Percentiles rank a stretch among this genome's conserved stretches.
Evolutionary conservation across 2,797 vertebrate species (phyloP).

Genomic region (Eurystomus glaucurus): DNA sequence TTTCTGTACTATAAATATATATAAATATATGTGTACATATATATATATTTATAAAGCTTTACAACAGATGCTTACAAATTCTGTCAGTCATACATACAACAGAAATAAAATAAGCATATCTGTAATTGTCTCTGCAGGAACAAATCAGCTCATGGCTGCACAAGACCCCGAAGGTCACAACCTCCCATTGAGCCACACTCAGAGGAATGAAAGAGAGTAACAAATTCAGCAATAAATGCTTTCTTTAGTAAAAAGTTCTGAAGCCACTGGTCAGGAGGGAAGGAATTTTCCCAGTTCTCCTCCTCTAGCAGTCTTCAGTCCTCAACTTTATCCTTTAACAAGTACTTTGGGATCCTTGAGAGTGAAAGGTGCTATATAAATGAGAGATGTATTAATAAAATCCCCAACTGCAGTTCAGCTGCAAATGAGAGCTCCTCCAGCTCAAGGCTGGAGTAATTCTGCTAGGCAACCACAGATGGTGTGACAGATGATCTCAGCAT

Average conservation of each 20-base stretch:
- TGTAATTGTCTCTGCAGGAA: background rate
- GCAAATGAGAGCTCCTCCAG: constrained; percentile 66
- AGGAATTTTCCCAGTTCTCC: background rate
- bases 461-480: constrained; percentile 79
- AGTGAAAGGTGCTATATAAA: constrained; percentile 78
- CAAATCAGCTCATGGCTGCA: constrained; percentile 8
- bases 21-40: no score
- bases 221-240: constrained; percentile 30
- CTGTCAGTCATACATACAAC: background rate
- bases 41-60: background rate
- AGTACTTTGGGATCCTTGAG: constrained; percentile 71
- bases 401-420: constrained; percentile 70
- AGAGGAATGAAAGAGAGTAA: constrained; percentile 15
- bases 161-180: background rate
- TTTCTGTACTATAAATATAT: background rate
- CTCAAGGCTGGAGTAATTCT: constrained; percentile 76
- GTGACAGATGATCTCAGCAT: constrained; percentile 81
- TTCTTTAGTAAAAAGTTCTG: constrained; percentile 43
- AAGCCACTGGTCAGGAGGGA: constrained; percentile 15
- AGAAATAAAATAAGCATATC: background rate
- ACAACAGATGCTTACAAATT: background rate
- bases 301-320: constrained; percentile 32
- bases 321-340: constrained; percentile 68
- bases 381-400: constrained; percentile 80
- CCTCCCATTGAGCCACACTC: background rate